A percentile compares a stretch with the other conserved stretches of the same genome.
Evolutionary conservation across 1,140 invertebrate genomes (phyloP).

Genomic region (Chelonus insularis): DNA sequence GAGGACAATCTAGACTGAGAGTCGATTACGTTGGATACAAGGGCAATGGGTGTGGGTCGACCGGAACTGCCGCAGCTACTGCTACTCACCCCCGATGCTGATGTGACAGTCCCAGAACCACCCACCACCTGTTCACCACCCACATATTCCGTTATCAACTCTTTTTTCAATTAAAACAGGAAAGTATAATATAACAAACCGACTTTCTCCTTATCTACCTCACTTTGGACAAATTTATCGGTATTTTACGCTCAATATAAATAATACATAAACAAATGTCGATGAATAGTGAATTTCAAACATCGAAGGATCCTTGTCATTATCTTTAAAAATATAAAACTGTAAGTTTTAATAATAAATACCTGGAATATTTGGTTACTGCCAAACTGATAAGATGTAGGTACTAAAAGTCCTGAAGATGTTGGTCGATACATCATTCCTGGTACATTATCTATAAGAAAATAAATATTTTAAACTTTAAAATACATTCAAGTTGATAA

Average conservation of each 20-base stretch:
- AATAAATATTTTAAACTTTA: conserved; percentile 15
- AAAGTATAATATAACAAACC: no score
- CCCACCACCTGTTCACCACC: conserved; percentile 58
- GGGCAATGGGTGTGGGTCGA: conserved; percentile 58
- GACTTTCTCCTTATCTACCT: conserved; percentile 39
- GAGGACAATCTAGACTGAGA: conserved; percentile 53
- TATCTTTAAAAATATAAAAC: no score
- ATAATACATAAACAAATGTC: no score
- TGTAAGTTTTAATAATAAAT: conserved; percentile 40
- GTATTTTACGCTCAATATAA: neutral
- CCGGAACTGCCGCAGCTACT: conserved; percentile 56
- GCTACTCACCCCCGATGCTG: conserved; percentile 56
- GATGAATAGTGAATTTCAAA: no score
- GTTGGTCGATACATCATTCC: conserved; percentile 65
- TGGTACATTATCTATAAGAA: conserved; percentile 48
- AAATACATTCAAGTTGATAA: conserved; percentile 10
- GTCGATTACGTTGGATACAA: conserved; percentile 62
- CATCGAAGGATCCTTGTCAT: no score
- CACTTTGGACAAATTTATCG: neutral
- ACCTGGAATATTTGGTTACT: conserved; percentile 69
- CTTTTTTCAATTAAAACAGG: conserved; percentile 7
- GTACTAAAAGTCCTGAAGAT: conserved; percentile 62
- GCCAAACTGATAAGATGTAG: conserved; percentile 64
- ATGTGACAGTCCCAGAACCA: conserved; percentile 56
- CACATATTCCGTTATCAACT: conserved; percentile 43